Evolutionary conservation across 2,797 vertebrate species (phyloP), one percentile per base, ranked within the genome.

Genomic region (Pyrrhura leucotis): DNA sequence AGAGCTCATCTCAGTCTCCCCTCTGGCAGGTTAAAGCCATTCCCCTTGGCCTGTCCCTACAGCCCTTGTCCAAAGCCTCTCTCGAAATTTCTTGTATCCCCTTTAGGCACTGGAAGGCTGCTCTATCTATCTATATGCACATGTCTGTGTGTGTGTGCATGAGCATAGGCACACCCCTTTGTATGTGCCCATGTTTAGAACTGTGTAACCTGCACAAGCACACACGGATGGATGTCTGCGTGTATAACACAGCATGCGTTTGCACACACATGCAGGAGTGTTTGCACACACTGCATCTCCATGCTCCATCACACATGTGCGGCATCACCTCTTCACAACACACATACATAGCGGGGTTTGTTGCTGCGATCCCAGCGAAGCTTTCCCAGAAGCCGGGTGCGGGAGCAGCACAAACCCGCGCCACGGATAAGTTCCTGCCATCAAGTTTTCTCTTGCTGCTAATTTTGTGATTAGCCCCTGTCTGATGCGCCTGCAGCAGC

Each of bases 401-500:
- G 17, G 92, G 72, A 91, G 72, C 73, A n/a, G 48, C 17, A 3
- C 5, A 3, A 50, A 2, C 77, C 66, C 42, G 25, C 9, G 1
- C 75, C 31, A 0, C 22, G 53, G 89, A 90, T 88, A 83, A 92
- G 11, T 96, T 93, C 66, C 88, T 94, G 62, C 93, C 96, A 40
- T 78, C 26, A 91, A 94, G 67, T 96, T 96, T 91, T 48, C 92
- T 88, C 59, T 86, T 31, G 58, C 44, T 90, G 92, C 81, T 96
- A 85, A 95, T 96, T 96, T 95, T 89, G 92, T 78, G 94, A 94
- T 95, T 94, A 96, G 92, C 75, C 72, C 29, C 86, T 75, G 90
- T 87, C 85, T 95, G 95, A 86, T 39, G 89, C 75, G 54, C 9
- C 87, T 56, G 91, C 90, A 63, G 92, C 91, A 22, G 89, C 68